phyloP scores from a whole-genome alignment of 2,888 invertebrate genomes.

The Octodonta nipae region DNA sequence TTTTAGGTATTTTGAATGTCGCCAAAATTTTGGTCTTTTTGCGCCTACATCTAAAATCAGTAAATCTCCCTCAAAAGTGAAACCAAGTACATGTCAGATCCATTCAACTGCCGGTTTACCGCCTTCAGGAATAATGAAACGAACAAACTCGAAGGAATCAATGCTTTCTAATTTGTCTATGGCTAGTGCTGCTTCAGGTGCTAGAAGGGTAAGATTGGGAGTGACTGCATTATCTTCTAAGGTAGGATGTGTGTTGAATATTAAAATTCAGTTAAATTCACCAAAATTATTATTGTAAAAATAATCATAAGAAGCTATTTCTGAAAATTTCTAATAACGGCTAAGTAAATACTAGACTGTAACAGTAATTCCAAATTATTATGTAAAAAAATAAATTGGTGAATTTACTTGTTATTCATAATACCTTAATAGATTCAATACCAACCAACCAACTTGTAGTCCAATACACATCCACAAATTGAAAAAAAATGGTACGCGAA shows the following conservation, averaged over 20 bases:
- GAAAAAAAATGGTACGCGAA: too few relatives aligned
- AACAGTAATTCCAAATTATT: too few relatives aligned
- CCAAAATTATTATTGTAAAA: not conserved
- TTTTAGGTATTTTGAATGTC: constrained; percentile 83
- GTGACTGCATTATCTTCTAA: constrained; percentile 52
- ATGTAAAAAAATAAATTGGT: too few relatives aligned
- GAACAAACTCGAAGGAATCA: constrained; percentile 74
- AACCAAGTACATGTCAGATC: constrained; percentile 48
- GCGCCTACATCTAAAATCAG: constrained; percentile 84
- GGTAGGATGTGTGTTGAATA: constrained; percentile 42
- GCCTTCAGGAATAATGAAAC: constrained; percentile 44
- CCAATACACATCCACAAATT: too few relatives aligned
- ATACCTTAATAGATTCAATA: too few relatives aligned
- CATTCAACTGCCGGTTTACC: constrained; percentile 35
- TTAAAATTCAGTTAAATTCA: constrained; percentile 1
- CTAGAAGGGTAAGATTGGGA: constrained; percentile 66
- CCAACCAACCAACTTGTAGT: too few relatives aligned
- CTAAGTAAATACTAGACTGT: too few relatives aligned
- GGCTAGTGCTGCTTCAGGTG: constrained; percentile 35
- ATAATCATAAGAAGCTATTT: too few relatives aligned
- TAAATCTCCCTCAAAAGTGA: constrained; percentile 63
- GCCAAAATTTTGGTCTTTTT: constrained; percentile 81
- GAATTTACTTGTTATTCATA: too few relatives aligned
- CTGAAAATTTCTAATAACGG: too few relatives aligned
- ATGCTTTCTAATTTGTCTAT: constrained; percentile 45